These are phyloP conservation scores for Zosterops japonicus DNA, from an alignment of 2,113 vertebrate genomes.

Conservation along the genomic window DNA sequence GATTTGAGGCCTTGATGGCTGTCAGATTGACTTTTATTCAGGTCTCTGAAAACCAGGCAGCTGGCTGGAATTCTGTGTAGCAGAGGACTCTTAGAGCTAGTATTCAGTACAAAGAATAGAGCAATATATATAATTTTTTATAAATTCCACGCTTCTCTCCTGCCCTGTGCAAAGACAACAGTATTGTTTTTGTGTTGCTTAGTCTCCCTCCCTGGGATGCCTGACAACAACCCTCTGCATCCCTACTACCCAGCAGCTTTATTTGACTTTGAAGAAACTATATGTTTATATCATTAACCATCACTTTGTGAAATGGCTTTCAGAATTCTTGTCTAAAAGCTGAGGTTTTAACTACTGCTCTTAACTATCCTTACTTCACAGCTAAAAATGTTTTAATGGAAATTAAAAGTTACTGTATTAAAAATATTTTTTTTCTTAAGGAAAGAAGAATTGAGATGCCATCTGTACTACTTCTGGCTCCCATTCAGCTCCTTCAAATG, in stretches of 20 bases:
- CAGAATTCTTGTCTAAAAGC: neutral
- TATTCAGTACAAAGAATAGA: neutral
- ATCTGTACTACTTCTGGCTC: constrained; percentile 47
- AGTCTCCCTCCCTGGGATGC: neutral
- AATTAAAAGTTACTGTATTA: constrained; percentile 12
- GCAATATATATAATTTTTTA: neutral
- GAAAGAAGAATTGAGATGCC: constrained; percentile 5
- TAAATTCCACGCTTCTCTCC: neutral
- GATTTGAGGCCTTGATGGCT: neutral
- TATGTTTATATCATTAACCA: neutral
- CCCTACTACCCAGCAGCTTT: neutral
- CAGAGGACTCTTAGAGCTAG: neutral
- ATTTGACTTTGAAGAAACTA: neutral
- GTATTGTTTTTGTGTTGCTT: neutral
- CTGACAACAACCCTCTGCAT: neutral
- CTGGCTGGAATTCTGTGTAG: neutral
- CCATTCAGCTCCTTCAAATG: neutral
- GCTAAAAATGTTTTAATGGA: constrained; percentile 10
- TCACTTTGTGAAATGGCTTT: neutral
- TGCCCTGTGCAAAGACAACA: neutral
- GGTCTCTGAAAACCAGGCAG: neutral
- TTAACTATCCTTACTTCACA: neutral
- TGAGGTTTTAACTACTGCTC: constrained; percentile 5
- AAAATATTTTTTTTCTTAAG: neutral
- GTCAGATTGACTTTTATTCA: neutral